These are phyloP conservation scores for Steinernema feltiae DNA, from an alignment of 1,140 invertebrate genomes.

Conservation along the genomic window DNA sequence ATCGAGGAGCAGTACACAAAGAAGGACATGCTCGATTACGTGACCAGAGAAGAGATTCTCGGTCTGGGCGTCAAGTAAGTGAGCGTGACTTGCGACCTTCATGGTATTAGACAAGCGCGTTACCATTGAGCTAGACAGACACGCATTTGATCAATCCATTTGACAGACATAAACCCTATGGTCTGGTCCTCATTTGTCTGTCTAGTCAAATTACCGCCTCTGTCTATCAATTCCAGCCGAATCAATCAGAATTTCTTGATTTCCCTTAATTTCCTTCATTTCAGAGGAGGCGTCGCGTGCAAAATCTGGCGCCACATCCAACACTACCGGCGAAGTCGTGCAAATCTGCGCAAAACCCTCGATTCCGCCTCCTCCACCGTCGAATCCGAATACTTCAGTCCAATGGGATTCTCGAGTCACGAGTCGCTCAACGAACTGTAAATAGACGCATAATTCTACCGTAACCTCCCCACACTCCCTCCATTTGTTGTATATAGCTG, in stretches of 20 bases:
- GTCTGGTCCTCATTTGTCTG: no score
- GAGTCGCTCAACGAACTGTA: slow-evolving; percentile 8
- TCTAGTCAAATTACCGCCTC: no score
- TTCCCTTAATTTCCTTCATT: slow-evolving; percentile 22
- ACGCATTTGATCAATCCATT: no score
- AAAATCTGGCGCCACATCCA: slow-evolving; percentile 55
- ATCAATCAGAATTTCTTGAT: slow-evolving; percentile 23
- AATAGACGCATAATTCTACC: background rate
- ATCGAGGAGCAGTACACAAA: slow-evolving; percentile 71
- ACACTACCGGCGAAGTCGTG: slow-evolving; percentile 36
- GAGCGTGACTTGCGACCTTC: no score
- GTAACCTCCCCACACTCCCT: no score
- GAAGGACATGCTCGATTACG: slow-evolving; percentile 70
- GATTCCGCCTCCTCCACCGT: background rate
- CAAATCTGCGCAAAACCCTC: background rate
- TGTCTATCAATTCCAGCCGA: no score
- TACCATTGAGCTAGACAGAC: no score
- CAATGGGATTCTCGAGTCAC: slow-evolving; percentile 6
- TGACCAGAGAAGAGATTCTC: slow-evolving; percentile 71
- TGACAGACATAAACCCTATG: no score
- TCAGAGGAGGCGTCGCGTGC: slow-evolving; percentile 54
- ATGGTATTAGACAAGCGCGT: no score
- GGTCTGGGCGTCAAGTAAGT: slow-evolving; percentile 69
- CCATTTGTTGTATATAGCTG: no score
- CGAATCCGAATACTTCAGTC: slow-evolving; percentile 4